phyloP scores from a whole-genome alignment of 2,888 invertebrate genomes.

The Smittia aterrima region DNA sequence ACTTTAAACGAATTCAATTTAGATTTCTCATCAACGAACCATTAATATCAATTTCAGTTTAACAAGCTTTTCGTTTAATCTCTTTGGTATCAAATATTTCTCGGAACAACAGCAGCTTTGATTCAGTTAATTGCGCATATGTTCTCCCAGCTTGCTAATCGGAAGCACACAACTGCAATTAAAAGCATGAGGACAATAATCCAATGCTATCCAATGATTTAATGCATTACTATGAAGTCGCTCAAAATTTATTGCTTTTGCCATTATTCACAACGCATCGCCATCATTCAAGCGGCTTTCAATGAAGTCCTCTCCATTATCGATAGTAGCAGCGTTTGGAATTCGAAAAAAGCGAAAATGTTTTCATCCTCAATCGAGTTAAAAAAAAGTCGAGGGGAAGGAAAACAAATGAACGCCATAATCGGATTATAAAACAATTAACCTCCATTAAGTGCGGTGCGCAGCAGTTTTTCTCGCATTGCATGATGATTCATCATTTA shows the following conservation, averaged over 20 bases:
- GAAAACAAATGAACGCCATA: conserved; percentile 29
- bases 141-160: no score
- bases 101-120: no score
- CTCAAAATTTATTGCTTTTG: neutral
- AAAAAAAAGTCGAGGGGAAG: neutral
- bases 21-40: no score
- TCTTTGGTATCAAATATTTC: no score
- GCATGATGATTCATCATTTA: conserved; percentile 9
- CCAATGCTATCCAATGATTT: no score
- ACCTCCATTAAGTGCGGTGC: conserved; percentile 33
- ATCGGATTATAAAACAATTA: conserved; percentile 41
- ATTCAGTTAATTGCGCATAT: no score
- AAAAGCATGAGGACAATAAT: no score
- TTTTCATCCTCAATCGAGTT: neutral
- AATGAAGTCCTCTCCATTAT: neutral
- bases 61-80: no score
- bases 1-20: no score
- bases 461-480: neutral
- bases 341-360: neutral
- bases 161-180: no score
- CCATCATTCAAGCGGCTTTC: neutral
- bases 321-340: neutral
- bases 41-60: no score
- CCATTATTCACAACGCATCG: neutral
- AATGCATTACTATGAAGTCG: neutral